phyloP scores from a whole-genome alignment of 2,113 vertebrate species.

The Oryzias melastigma region DNA sequence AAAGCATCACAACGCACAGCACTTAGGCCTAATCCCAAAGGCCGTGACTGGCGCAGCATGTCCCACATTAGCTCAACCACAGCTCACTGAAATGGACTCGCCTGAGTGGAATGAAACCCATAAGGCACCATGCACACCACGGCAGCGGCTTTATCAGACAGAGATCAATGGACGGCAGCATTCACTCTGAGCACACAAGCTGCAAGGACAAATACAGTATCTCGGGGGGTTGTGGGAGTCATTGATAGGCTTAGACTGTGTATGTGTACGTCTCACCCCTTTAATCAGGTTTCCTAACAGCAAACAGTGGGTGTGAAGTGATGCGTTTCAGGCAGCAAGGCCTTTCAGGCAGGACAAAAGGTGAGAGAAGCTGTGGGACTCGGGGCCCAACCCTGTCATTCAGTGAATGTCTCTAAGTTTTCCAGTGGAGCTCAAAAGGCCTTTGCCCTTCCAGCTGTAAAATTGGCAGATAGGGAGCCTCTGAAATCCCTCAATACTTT shows the following conservation, averaged over 20 bases:
- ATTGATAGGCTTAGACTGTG: conserved; percentile 74
- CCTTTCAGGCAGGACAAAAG: conserved; percentile 77
- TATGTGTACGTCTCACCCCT: conserved; percentile 71
- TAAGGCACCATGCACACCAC: conserved; percentile 73
- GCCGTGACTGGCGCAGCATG: conserved; percentile 78
- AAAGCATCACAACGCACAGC: conserved; percentile 72
- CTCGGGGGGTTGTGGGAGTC: conserved; percentile 70
- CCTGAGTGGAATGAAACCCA: conserved; percentile 79
- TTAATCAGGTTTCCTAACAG: conserved; percentile 74
- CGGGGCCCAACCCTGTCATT: conserved; percentile 61
- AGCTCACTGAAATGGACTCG: conserved; percentile 77
- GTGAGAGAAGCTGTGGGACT: conserved; percentile 70
- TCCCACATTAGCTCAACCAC: conserved; percentile 79
- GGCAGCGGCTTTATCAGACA: conserved; percentile 75
- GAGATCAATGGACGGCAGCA: conserved; percentile 78
- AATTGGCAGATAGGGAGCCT: conserved; percentile 72
- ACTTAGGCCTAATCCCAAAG: conserved; percentile 78
- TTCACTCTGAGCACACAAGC: conserved; percentile 70
- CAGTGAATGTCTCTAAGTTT: conserved; percentile 70
- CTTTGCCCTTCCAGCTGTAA: conserved; percentile 78
- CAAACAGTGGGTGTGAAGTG: conserved; percentile 76
- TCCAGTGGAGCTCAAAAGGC: conserved; percentile 70
- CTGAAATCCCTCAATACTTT: conserved; percentile 62
- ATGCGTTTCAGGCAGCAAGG: conserved; percentile 73
- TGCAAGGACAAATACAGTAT: conserved; percentile 78